Percentiles rank a stretch among this genome's conserved stretches.
These are phyloP conservation scores for Hipposideros larvatus DNA, from an alignment of 2,797 vertebrate genomes.

Conservation along the genomic window DNA sequence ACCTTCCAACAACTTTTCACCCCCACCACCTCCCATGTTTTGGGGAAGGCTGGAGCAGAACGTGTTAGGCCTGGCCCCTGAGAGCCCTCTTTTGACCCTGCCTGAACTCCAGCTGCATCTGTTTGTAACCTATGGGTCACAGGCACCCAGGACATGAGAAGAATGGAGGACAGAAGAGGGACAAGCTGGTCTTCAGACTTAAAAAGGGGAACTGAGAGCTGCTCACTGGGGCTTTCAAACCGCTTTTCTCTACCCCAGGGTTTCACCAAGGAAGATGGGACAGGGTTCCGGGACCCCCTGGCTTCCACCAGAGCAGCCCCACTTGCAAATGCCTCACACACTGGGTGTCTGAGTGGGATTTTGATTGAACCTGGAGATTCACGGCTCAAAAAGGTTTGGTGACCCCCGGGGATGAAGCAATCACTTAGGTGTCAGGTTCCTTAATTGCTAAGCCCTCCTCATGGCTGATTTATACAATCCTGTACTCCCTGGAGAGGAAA, in stretches of 20 bases:
- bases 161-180: not conserved
- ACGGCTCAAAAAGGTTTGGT: slow-evolving; percentile 6
- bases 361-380: slow-evolving; percentile 38
- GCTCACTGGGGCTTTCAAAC: not conserved
- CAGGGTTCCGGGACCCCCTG: rapidly evolving
- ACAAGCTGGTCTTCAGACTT: not conserved
- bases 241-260: rapidly evolving
- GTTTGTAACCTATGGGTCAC: not conserved
- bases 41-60: not conserved
- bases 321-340: not conserved
- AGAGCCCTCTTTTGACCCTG: not conserved
- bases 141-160: not conserved
- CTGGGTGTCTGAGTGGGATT: not conserved
- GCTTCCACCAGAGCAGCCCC: not conserved
- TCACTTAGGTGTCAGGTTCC: slow-evolving; percentile 34
- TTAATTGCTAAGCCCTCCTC: slow-evolving; percentile 37
- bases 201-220: not conserved
- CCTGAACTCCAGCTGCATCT: not conserved
- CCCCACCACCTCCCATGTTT: not conserved
- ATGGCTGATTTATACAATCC: not conserved
- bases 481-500: slow-evolving; percentile 17
- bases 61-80: not conserved
- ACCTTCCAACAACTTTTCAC: not conserved
- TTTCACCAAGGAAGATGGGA: not conserved
- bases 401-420: slow-evolving; percentile 40